Conservation (phyloP, 2,797 vertebrate genomes). For the Tolypeutes matacus region DNA sequence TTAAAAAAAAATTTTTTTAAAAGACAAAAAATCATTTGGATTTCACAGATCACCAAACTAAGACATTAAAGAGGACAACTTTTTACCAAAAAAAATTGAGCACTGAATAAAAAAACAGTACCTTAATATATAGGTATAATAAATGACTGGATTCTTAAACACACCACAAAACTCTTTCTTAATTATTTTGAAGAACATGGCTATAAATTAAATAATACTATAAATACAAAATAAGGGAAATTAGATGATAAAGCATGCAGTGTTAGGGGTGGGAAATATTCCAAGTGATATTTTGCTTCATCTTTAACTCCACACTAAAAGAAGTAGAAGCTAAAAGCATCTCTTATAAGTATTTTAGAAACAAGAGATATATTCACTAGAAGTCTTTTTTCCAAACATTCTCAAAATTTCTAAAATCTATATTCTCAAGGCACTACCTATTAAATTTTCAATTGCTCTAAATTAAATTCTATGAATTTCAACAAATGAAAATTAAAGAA, state of each 20-base stretch:
- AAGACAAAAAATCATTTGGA: not conserved
- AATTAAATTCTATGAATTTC: conserved; percentile 8
- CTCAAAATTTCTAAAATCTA: not conserved
- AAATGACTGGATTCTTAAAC: conserved; percentile 63
- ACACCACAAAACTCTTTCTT: conserved; percentile 65
- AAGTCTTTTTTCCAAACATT: not conserved
- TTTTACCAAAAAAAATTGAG: conserved; percentile 56
- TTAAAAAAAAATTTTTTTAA: not conserved
- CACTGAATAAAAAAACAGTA: conserved; percentile 62
- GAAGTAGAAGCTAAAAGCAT: conserved; percentile 24
- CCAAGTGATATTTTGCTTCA: conserved; percentile 69
- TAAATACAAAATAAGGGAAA: conserved; percentile 72
- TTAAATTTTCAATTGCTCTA: not conserved
- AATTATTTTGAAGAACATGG: conserved; percentile 71
- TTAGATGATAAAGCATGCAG: conserved; percentile 49
- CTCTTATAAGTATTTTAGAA: conserved; percentile 6
- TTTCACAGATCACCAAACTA: conserved; percentile 26
- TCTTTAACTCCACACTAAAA: conserved; percentile 55
- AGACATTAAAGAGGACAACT: conserved; percentile 20
- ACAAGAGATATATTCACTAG: conserved; percentile 21
- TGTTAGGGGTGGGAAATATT: conserved; percentile 16
- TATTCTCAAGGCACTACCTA: not conserved
- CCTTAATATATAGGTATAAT: conserved; percentile 52
- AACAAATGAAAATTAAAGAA: conserved; percentile 24
- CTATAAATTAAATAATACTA: conserved; percentile 63